phyloP scores from a whole-genome alignment of 1,140 invertebrate species.

The Idris sp. region DNA sequence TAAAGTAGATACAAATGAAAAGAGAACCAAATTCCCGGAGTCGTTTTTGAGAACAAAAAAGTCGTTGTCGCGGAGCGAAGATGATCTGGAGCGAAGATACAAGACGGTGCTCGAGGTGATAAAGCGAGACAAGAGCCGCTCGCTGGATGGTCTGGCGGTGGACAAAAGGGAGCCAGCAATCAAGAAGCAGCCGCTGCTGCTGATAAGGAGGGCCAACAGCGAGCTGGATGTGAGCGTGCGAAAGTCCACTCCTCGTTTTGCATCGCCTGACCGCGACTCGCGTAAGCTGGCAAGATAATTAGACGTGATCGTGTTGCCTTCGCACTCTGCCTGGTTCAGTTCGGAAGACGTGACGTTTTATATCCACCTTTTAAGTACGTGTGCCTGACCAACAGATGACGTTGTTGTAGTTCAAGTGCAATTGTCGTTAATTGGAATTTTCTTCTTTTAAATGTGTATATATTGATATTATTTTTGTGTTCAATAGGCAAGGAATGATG shows the following conservation, averaged over 20 bases:
- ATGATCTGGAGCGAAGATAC: constrained; percentile 52
- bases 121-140: constrained; percentile 45
- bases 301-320: constrained; percentile 69
- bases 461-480: constrained; percentile 17
- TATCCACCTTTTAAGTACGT: constrained; percentile 66
- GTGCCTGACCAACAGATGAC: constrained; percentile 59
- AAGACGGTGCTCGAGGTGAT: constrained; percentile 37
- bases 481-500: constrained; percentile 23
- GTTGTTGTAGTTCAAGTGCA: constrained; percentile 57
- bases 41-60: constrained; percentile 66
- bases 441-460: no score
- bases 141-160: constrained; percentile 56
- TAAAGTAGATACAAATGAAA: no score
- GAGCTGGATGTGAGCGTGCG: constrained; percentile 67
- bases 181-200: constrained; percentile 49
- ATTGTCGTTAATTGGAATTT: constrained; percentile 25
- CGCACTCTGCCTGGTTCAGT: constrained; percentile 72
- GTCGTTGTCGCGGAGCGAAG: constrained; percentile 61
- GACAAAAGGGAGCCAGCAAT: constrained; percentile 51
- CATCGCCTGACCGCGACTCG: constrained; percentile 51
- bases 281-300: constrained; percentile 74
- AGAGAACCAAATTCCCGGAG: constrained; percentile 63
- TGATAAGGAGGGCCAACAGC: constrained; percentile 65
- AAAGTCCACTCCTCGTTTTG: constrained; percentile 66
- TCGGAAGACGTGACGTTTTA: constrained; percentile 66